Conservation (phyloP, 2,113 vertebrate species). For the Connochaetes taurinus region DNA sequence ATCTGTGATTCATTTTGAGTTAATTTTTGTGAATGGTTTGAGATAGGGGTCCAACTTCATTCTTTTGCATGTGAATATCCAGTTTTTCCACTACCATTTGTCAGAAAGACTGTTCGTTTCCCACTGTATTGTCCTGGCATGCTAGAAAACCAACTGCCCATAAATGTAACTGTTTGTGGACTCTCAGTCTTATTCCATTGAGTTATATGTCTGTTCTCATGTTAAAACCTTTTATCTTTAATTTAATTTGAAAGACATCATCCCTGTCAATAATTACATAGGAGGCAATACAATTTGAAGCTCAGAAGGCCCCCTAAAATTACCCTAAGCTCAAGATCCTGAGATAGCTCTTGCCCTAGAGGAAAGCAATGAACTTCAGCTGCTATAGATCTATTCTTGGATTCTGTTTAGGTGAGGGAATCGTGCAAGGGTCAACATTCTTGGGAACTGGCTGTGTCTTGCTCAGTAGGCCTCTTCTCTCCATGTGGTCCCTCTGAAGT, state of each 20-base stretch:
- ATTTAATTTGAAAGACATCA: background rate
- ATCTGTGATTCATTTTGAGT: background rate
- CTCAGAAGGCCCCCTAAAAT: background rate
- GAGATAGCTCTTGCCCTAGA: background rate
- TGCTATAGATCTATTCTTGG: background rate
- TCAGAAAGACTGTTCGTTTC: background rate
- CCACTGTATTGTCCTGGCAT: background rate
- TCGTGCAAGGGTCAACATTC: accelerated
- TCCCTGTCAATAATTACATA: background rate
- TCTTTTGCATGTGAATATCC: background rate
- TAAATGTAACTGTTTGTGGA: background rate
- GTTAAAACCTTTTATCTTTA: background rate
- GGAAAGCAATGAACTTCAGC: background rate
- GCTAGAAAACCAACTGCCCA: background rate
- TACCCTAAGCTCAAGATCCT: background rate
- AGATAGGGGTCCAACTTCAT: background rate
- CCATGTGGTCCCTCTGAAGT: background rate
- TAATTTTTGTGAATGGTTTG: background rate
- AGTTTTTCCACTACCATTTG: background rate
- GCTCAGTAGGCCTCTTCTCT: background rate
- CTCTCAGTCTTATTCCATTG: background rate
- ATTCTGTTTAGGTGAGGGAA: background rate
- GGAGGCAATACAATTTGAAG: background rate
- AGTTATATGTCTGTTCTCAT: background rate
- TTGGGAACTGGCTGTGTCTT: background rate